Conservation (phyloP, 2,797 vertebrate genomes). For the Sitta carolinensis region DNA sequence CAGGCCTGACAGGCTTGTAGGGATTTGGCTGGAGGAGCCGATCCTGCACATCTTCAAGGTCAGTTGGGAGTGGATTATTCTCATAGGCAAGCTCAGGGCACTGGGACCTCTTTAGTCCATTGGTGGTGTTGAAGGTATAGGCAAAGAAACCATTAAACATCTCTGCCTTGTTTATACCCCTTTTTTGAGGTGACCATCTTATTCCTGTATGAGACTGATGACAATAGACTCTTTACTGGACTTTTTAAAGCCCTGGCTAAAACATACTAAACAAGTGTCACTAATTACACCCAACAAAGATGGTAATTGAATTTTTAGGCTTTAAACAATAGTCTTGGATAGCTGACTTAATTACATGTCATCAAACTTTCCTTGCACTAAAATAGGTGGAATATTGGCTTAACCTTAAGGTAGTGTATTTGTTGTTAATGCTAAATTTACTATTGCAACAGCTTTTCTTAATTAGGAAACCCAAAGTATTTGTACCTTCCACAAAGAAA, state of each 20-base stretch:
- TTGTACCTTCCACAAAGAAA: not conserved
- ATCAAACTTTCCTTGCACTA: not conserved
- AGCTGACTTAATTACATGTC: not conserved
- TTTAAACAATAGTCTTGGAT: not conserved
- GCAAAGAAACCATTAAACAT: not conserved
- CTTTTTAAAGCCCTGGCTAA: not conserved
- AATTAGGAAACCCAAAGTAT: not conserved
- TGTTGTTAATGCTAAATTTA: not conserved
- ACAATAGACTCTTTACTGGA: not conserved
- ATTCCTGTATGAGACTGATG: not conserved
- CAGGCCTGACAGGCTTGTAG: not conserved
- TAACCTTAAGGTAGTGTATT: not conserved
- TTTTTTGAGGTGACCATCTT: not conserved
- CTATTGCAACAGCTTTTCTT: not conserved
- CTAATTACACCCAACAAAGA: not conserved
- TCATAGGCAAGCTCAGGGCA: not conserved
- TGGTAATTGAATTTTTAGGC: not conserved
- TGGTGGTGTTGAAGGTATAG: not conserved
- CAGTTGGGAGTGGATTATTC: accelerated
- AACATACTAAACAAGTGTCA: accelerated
- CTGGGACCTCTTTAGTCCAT: not conserved
- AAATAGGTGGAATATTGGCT: not conserved
- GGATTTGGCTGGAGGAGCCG: not conserved
- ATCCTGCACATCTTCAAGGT: not conserved
- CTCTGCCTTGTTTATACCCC: not conserved